These are phyloP conservation scores for Pammene aurita DNA, from an alignment of 2,888 invertebrate species.

Conservation along the genomic window DNA sequence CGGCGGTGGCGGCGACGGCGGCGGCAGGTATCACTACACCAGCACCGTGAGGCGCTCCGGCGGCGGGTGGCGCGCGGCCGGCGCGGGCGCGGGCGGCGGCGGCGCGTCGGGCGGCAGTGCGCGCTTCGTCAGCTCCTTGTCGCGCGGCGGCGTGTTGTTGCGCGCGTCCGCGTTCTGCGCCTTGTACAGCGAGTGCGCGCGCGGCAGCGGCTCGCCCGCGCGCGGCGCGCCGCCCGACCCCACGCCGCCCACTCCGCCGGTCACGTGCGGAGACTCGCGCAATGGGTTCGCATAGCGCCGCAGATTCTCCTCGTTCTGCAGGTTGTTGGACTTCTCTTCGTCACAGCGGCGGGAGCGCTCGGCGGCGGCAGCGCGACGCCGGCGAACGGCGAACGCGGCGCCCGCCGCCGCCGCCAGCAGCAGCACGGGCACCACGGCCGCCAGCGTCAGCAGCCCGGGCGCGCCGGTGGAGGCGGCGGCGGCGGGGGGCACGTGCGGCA, in stretches of 20 bases:
- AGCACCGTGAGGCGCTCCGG: constrained; percentile 77
- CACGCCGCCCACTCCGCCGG: constrained; percentile 41
- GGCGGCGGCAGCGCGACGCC: constrained; percentile 75
- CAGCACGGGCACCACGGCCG: constrained; percentile 84
- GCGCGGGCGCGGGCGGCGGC: constrained; percentile 55
- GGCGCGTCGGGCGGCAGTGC: constrained; percentile 79
- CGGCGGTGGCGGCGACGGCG: neutral
- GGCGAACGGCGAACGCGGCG: constrained; percentile 63
- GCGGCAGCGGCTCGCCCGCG: constrained; percentile 78
- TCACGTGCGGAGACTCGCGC: constrained; percentile 81
- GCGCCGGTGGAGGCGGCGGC: constrained; percentile 45
- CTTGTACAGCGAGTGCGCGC: constrained; percentile 89
- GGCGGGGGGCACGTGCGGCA: constrained; percentile 51
- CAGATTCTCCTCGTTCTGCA: constrained; percentile 95
- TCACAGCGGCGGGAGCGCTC: constrained; percentile 87
- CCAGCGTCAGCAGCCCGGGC: constrained; percentile 73
- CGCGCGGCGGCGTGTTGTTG: constrained; percentile 90
- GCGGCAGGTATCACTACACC: constrained; percentile 55
- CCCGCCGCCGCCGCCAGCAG: constrained; percentile 45
- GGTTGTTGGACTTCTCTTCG: constrained; percentile 94
- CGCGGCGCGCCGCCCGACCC: constrained; percentile 63
- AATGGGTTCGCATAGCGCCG: constrained; percentile 92
- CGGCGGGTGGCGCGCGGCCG: constrained; percentile 51
- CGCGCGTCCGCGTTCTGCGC: constrained; percentile 93
- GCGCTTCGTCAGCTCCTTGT: constrained; percentile 91